Evolutionary conservation across 2,888 invertebrate genomes (phyloP), one percentile per base, ranked within the genome.

Genomic region (Tricholauxania praeusta): DNA sequence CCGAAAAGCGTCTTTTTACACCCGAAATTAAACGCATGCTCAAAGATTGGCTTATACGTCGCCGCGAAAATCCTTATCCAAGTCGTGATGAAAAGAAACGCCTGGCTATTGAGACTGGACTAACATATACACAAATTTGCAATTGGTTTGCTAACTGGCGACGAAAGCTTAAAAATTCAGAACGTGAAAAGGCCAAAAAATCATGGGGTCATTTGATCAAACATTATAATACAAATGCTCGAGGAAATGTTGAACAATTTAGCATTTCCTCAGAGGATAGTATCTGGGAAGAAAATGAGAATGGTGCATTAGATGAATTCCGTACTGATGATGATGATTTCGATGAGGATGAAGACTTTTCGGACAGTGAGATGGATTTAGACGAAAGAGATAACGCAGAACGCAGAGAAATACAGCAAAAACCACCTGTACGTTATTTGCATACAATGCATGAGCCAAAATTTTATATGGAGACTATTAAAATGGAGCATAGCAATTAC

Each of bases 101-200:
- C 67, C 87, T 94, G 73, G 93, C 93, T 2, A 87, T 91, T 28
- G 92, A 93, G 87, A 93, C 93, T 17, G 93, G 93, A 60, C 89
- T 94, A 32, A 94, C 93, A 22, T 93, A 93, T 80, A 93, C 93
- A 80, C 93, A 94, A 89, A 93, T 93, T 86, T 89, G 86, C 77
- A 94, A 94, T 85, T 94, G 94, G 94, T 94, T 94, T 84, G 94
- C 94, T n/a, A 94, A 94, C 82, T 94, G 94, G 94, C 89, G 94
- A 74, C 88, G 94, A 80, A 94, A 94, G 84, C 86, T 94, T 72
- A 93, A 93, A 87, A 93, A 93, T 83, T 93, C 93, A 0, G 92
- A 92, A 76, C 89, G 89, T 57, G 92, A 93, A 80, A 90, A 91
- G 65, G 90, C 91, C 75, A 90, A 91, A 79, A 91, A 91, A 80